A percentile compares a stretch with the other conserved stretches of the same genome.
phyloP scores from a whole-genome alignment of 2,888 invertebrate genomes.

The Drosophila yooni region DNA sequence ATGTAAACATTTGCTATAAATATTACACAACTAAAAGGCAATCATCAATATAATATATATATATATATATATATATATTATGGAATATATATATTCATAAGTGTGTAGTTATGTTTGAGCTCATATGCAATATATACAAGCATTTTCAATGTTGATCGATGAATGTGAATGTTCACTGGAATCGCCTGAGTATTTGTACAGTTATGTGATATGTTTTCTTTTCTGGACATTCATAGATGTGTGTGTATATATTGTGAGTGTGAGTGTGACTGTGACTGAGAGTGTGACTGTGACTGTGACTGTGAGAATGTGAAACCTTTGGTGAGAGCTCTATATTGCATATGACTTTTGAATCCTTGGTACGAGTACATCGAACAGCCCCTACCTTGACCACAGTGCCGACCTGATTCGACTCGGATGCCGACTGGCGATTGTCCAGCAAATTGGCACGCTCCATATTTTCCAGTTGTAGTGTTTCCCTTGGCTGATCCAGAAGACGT shows the following conservation, averaged over 20 bases:
- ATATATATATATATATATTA: conserved; percentile 2
- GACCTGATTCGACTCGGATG: conserved; percentile 89
- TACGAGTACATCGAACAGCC: conserved; percentile 83
- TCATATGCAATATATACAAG: conserved; percentile 76
- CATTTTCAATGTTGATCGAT: conserved; percentile 18
- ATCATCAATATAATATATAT: conserved; percentile 11
- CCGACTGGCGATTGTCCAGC: conserved; percentile 85
- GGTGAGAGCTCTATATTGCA: conserved; percentile 59
- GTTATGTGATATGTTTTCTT: neutral
- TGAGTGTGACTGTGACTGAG: conserved; percentile 8
- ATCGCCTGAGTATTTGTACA: conserved; percentile 6
- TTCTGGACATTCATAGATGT: conserved; percentile 10
- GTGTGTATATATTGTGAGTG: conserved; percentile 7
- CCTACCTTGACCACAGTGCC: conserved; percentile 95
- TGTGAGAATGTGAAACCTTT: neutral
- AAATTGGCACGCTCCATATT: conserved; percentile 86
- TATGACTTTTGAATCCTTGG: conserved; percentile 79
- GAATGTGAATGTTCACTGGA: conserved; percentile 2
- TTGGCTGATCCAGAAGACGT: conserved; percentile 90
- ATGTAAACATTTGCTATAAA: conserved; percentile 31
- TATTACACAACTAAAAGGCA: conserved; percentile 27
- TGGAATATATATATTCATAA: conserved; percentile 3
- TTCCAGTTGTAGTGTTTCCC: conserved; percentile 89
- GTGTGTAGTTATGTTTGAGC: conserved; percentile 14
- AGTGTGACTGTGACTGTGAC: conserved; percentile 1